Conservation (phyloP, 2,797 vertebrate species). For the Sebastiscus albofasciatus region DNA sequence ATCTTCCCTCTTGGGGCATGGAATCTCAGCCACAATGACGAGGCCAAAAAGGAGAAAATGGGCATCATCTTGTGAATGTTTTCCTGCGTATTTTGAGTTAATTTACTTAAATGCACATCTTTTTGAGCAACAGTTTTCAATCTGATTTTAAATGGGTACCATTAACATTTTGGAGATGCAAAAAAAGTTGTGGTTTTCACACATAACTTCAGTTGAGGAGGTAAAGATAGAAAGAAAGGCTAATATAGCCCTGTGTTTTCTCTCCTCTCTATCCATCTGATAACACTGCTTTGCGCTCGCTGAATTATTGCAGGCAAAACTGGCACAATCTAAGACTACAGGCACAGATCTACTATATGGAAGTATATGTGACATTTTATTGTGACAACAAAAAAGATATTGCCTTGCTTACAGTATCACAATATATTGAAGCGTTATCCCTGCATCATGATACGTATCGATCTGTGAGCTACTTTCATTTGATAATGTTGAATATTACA, state of each 20-base stretch:
- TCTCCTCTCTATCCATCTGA: constrained; percentile 7
- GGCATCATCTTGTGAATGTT: constrained; percentile 29
- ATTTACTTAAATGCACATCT: not conserved
- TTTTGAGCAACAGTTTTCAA: not conserved
- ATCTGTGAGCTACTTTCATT: not conserved
- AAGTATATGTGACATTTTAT: not conserved
- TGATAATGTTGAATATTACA: not conserved
- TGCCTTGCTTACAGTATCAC: too few relatives aligned
- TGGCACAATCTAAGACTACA: not conserved
- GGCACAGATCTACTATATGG: not conserved
- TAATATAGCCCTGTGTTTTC: constrained; percentile 7
- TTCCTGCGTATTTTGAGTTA: not conserved
- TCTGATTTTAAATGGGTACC: not conserved
- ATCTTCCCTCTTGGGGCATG: constrained; percentile 52
- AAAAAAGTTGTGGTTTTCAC: not conserved
- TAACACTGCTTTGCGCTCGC: constrained; percentile 15
- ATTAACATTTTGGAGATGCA: not conserved
- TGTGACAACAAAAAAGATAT: not conserved
- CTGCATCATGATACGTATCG: too few relatives aligned
- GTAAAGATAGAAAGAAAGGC: not conserved
- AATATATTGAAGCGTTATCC: not conserved
- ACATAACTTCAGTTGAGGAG: not conserved
- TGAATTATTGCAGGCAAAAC: constrained; percentile 3
- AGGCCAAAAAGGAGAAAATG: constrained; percentile 33
- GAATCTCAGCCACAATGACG: constrained; percentile 54